Conservation (phyloP, 2,888 invertebrate species). For the Anthrax anthrax region DNA sequence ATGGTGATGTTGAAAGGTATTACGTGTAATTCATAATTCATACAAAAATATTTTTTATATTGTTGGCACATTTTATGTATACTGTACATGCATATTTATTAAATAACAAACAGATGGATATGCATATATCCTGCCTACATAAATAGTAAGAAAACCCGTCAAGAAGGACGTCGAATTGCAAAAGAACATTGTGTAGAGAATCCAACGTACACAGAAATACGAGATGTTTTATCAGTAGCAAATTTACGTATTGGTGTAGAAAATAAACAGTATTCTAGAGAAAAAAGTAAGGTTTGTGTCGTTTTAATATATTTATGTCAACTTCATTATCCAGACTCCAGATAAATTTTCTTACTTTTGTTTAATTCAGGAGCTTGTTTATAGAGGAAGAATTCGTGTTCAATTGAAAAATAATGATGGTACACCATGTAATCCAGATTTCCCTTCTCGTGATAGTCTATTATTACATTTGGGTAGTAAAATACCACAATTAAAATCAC, state of each 20-base stretch:
- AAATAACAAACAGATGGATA: constrained; percentile 81
- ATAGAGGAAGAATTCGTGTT: constrained; percentile 78
- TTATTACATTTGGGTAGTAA: constrained; percentile 63
- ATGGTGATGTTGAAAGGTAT: constrained; percentile 64
- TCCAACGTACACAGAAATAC: constrained; percentile 88
- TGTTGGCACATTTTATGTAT: neutral
- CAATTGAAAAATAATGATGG: constrained; percentile 88
- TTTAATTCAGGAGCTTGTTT: constrained; percentile 50
- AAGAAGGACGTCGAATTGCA: constrained; percentile 74
- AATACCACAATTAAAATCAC: constrained; percentile 80
- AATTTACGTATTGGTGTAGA: constrained; percentile 80
- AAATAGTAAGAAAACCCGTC: constrained; percentile 81
- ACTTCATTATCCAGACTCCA: neutral
- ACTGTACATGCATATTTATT: too few species aligned
- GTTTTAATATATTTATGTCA: neutral
- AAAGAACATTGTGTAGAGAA: constrained; percentile 84
- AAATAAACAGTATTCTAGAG: constrained; percentile 82
- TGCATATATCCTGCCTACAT: constrained; percentile 95
- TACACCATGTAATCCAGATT: constrained; percentile 51
- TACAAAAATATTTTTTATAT: neutral
- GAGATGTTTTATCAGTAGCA: constrained; percentile 74
- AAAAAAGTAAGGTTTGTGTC: constrained; percentile 57
- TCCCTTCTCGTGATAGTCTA: constrained; percentile 61
- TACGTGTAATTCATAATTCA: neutral
- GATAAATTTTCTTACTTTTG: neutral